Evolutionary conservation across 1,140 invertebrate genomes (phyloP).

Genomic region (Drosophila watanabei): DNA sequence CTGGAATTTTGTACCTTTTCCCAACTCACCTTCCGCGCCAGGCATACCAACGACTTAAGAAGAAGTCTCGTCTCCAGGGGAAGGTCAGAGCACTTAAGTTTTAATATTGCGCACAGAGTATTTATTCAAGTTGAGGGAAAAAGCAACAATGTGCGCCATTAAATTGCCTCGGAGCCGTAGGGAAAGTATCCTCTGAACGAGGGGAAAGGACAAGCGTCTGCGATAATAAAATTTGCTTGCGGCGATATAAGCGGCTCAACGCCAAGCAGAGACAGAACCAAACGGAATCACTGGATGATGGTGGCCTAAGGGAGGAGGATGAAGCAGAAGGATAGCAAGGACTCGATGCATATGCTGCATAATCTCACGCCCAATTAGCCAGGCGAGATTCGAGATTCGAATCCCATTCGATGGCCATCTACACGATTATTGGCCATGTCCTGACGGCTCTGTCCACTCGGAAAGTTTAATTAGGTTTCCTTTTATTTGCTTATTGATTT

Average conservation of each 20-base stretch:
- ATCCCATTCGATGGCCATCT: conserved; percentile 16
- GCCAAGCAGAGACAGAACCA: conserved; percentile 3
- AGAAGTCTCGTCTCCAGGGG: background rate
- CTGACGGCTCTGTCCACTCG: background rate
- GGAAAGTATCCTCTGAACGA: background rate
- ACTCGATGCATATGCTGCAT: conserved; percentile 14
- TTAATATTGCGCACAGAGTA: conserved; percentile 64
- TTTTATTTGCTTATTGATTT: conserved; percentile 33
- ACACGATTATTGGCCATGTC: conserved; percentile 19
- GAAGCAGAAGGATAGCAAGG: background rate
- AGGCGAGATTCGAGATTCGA: background rate
- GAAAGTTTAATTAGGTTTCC: conserved; percentile 19
- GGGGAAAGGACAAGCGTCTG: conserved; percentile 7
- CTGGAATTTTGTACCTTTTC: conserved; percentile 27
- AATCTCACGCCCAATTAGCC: conserved; percentile 40
- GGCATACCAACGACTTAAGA: conserved; percentile 5
- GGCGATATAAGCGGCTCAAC: conserved; percentile 71
- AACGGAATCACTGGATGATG: background rate
- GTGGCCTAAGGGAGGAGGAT: background rate
- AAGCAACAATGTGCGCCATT: conserved; percentile 63
- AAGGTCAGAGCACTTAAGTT: conserved; percentile 70
- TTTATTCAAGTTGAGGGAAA: conserved; percentile 64
- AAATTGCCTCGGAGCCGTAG: conserved; percentile 36
- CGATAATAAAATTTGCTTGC: conserved; percentile 72
- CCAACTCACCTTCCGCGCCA: conserved; percentile 6